Conservation (phyloP, 2,113 vertebrate species). For the Callionymus lyra region DNA sequence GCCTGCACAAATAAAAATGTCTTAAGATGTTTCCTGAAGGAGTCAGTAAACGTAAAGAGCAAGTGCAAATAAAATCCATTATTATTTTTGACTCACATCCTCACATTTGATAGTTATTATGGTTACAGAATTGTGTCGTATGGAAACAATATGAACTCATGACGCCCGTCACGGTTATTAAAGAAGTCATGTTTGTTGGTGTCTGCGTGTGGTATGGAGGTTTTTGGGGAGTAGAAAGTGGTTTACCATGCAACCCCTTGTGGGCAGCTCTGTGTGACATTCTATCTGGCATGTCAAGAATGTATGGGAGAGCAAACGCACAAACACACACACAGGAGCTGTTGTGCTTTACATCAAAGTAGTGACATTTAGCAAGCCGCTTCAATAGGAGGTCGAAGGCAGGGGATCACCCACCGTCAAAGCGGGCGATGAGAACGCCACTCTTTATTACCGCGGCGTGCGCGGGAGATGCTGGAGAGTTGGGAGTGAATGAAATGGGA, state of each 20-base stretch:
- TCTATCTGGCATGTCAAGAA: slow-evolving; percentile 33
- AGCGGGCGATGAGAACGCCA: slow-evolving; percentile 26
- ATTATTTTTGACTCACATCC: no score
- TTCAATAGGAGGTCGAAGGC: slow-evolving; percentile 49
- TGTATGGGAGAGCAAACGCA: slow-evolving; percentile 10
- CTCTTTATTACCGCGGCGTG: slow-evolving; percentile 3
- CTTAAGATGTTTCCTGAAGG: no score
- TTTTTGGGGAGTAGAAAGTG: slow-evolving; percentile 10
- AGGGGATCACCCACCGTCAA: slow-evolving; percentile 43
- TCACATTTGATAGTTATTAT: no score
- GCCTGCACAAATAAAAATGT: no score
- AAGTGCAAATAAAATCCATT: no score
- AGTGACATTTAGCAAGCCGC: slow-evolving; percentile 44
- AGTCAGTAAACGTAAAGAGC: no score
- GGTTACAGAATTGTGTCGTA: no score
- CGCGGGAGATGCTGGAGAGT: not conserved
- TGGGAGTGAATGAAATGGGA: slow-evolving; percentile 4
- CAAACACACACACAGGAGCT: slow-evolving; percentile 17
- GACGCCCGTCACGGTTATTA: no score
- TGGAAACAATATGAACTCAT: no score
- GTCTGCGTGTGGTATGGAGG: not conserved
- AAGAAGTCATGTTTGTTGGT: not conserved
- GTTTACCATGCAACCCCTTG: slow-evolving; percentile 7
- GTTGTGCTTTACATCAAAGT: slow-evolving; percentile 59
- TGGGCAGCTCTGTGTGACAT: slow-evolving; percentile 21